A percentile compares a stretch with the other conserved stretches of the same genome.
These are phyloP conservation scores for Orientallactaga sibirica DNA, from an alignment of 2,797 vertebrate genomes.

Conservation along the genomic window DNA sequence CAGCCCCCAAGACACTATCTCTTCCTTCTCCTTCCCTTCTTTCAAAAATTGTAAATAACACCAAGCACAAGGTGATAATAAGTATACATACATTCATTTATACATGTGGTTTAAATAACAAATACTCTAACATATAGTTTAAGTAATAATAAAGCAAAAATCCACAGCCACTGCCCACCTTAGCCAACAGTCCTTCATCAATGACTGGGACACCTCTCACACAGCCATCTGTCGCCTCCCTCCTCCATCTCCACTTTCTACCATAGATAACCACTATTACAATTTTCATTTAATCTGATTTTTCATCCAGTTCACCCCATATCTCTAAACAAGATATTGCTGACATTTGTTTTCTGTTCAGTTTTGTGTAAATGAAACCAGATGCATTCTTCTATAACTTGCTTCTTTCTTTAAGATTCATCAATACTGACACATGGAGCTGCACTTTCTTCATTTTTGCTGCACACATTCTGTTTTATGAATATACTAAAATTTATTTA, in stretches of 20 bases:
- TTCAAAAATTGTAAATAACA: not conserved
- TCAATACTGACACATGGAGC: not conserved
- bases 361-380: not conserved
- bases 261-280: not conserved
- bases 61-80: not conserved
- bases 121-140: not conserved
- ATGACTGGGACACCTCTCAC: not conserved
- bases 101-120: not conserved
- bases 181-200: not conserved
- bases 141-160: conserved; percentile 35
- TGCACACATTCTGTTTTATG: not conserved
- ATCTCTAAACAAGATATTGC: not conserved
- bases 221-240: rapidly evolving
- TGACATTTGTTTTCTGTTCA: not conserved
- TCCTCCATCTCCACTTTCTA: not conserved
- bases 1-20: not conserved
- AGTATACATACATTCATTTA: not conserved
- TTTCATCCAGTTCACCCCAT: not conserved
- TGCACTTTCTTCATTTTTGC: not conserved
- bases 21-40: not conserved
- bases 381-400: not conserved
- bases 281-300: not conserved
- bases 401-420: not conserved
- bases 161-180: not conserved
- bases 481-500: not conserved